Base-by-base conservation (phyloP, 2,113 vertebrate genomes). In the Felis catus region DNA sequence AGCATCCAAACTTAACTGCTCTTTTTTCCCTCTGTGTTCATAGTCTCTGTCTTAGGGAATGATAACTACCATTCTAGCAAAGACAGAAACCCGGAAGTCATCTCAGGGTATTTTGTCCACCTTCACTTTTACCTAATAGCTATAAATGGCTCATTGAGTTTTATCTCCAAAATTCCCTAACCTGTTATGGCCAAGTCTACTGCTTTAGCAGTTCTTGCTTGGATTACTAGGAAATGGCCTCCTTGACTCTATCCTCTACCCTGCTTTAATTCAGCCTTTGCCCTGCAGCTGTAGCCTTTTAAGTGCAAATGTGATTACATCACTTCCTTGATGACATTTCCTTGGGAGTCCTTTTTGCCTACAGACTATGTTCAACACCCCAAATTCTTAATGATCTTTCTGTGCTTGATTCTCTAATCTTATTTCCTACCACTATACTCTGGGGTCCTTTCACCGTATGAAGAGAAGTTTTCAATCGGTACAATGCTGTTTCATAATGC, bases 271-370 rank as follows among this genome's bases (percentile, higher is more conserved):
- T 94, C 88, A 94, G n/a, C 25, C 68, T 89, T 91, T 19, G 91
- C 27, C 18, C 36, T 65, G 23, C 10, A 87, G 33, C 45, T 15
- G 81, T 63, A 36, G 85, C 66, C 82, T 94, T 96, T 68, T 53
- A 89, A 90, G 78, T 96, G 53, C 68, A 95, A 84, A 93, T 95
- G 4, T 74, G 61, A 89, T 89, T 81, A 65, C 1, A 86, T 71
- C 81, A 94, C 85, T 97, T 88, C 11, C 29, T 55, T 95, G 39
- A 79, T 93, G 94, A 68, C 90, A 91, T 81, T 84, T 84, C 29
- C 71, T 81, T 95, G 45, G 68, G 18, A 55, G 23, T 94, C 25
- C 10, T 93, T 90, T 68, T 55, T 55, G 86, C 41, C 70, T 61
- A 76, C 15, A 70, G 58, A 21, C 76, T 81, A 85, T 87, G 70